Evolutionary conservation across 2,888 invertebrate genomes (phyloP).

Genomic region (Cheilosia pagana): DNA sequence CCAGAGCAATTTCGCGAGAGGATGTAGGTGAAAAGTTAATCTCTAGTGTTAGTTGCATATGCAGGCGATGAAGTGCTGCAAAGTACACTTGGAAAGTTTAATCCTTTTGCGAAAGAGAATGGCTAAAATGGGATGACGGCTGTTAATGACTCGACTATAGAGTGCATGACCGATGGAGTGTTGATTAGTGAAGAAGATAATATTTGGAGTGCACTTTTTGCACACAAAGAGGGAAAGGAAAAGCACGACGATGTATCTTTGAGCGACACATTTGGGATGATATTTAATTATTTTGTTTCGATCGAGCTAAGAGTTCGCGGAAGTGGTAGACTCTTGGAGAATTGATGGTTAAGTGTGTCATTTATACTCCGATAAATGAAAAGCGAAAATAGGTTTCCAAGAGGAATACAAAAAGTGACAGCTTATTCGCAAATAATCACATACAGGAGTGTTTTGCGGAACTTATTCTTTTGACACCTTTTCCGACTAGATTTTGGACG

Average conservation of each 20-base stretch:
- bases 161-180: neutral
- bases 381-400: too few relatives aligned
- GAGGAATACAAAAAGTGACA: too few relatives aligned
- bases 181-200: neutral
- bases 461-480: too few relatives aligned
- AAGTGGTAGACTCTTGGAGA: too few relatives aligned
- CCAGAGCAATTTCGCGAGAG: neutral
- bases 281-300: too few relatives aligned
- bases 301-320: too few relatives aligned
- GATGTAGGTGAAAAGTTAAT: slow-evolving; percentile 31
- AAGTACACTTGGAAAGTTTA: neutral
- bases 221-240: neutral
- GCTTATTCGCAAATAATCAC: too few relatives aligned
- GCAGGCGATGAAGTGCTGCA: neutral
- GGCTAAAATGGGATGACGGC: neutral
- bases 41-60: slow-evolving; percentile 4
- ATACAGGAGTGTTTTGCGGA: too few relatives aligned
- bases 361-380: too few relatives aligned
- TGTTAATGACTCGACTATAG: neutral
- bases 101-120: neutral
- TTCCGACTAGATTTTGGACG: too few relatives aligned
- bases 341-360: too few relatives aligned
- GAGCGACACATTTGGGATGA: too few relatives aligned
- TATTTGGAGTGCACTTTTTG: neutral
- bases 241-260: neutral